Percentiles rank a stretch among this genome's conserved stretches.
phyloP scores from a whole-genome alignment of 2,797 vertebrate species.

The Lycodopsis pacificus region DNA sequence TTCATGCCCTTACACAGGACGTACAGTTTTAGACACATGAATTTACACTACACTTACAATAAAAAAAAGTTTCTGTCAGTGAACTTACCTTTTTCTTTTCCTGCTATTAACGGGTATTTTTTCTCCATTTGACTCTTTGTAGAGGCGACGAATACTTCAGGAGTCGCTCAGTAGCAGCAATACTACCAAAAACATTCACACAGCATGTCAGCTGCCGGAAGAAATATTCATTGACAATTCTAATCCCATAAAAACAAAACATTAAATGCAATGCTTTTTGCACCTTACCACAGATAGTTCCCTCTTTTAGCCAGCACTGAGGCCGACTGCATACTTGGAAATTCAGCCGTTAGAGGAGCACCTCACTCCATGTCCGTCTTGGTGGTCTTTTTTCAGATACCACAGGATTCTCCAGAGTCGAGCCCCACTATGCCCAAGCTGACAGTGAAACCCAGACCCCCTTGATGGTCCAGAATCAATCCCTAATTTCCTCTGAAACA shows the following conservation, averaged over 20 bases:
- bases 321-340: constrained; percentile 21
- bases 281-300: constrained; percentile 15
- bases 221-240: background rate
- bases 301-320: constrained; percentile 10
- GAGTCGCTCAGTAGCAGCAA: constrained; percentile 4
- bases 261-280: background rate
- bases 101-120: constrained; percentile 77
- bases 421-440: background rate
- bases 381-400: constrained; percentile 23
- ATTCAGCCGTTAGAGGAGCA: background rate
- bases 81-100: constrained; percentile 83
- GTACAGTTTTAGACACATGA: background rate
- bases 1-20: background rate
- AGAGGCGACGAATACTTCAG: constrained; percentile 7
- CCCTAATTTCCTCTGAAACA: constrained; percentile 62
- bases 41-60: too few relatives aligned
- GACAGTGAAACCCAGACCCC: constrained; percentile 34
- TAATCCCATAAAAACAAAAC: background rate
- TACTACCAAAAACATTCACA: constrained; percentile 26
- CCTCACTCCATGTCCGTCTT: constrained; percentile 1
- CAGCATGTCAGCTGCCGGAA: background rate
- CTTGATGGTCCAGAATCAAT: constrained; percentile 56
- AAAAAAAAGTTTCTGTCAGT: background rate
- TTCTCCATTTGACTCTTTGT: constrained; percentile 76
- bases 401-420: constrained; percentile 14